These are phyloP conservation scores for Deilephila porcellus DNA, from an alignment of 2,888 invertebrate genomes.

Conservation along the genomic window DNA sequence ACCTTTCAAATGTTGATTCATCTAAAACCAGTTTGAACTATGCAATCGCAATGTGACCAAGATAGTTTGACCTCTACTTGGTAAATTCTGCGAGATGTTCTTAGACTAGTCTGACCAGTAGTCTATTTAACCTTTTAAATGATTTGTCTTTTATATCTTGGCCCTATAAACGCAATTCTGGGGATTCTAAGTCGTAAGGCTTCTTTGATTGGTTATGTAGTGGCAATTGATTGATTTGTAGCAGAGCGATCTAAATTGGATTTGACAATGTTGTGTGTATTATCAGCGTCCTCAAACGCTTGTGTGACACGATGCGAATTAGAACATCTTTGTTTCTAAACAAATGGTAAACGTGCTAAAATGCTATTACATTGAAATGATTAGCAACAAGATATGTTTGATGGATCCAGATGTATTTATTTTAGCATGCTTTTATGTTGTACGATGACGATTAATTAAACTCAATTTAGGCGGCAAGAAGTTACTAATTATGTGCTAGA, in stretches of 20 bases:
- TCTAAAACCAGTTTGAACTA: conserved; percentile 29
- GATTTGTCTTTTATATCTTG: neutral
- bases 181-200: neutral
- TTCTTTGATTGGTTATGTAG: neutral
- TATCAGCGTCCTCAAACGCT: neutral
- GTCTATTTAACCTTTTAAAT: neutral
- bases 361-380: too few species aligned
- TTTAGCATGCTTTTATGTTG: too few species aligned
- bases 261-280: too few species aligned
- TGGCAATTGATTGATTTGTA: neutral
- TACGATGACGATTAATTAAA: too few species aligned
- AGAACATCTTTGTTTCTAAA: neutral
- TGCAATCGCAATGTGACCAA: conserved; percentile 24
- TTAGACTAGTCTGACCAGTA: neutral
- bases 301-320: neutral
- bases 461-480: too few species aligned
- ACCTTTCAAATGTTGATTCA: conserved; percentile 26
- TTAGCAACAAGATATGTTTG: too few species aligned
- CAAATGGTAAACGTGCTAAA: neutral
- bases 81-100: conserved; percentile 18
- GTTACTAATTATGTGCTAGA: too few species aligned
- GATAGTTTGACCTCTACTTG: conserved; percentile 22
- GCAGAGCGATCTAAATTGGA: neutral
- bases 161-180: neutral
- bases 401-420: too few species aligned